A percentile compares a stretch with the other conserved stretches of the same genome.
phyloP scores from a whole-genome alignment of 2,113 vertebrate species.

The Nettapus auritus region DNA sequence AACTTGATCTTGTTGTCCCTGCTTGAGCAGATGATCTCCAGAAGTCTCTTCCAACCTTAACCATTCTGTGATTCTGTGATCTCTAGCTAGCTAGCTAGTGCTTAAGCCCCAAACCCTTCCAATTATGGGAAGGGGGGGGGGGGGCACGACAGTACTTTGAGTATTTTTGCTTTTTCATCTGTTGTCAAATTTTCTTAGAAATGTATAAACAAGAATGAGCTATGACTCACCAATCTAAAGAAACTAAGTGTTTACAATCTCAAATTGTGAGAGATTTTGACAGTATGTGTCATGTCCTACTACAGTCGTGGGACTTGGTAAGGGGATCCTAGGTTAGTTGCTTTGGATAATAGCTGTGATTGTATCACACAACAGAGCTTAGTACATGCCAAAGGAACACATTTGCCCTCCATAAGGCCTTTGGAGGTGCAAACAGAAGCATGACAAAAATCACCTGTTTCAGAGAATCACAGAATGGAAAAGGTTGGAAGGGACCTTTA shows the following conservation, averaged over 20 bases:
- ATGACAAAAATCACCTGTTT: not conserved
- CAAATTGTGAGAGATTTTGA: not conserved
- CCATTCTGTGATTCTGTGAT: too few relatives aligned
- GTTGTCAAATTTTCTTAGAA: not conserved
- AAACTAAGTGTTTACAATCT: not conserved
- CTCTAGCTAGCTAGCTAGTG: not conserved
- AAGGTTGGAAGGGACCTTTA: too few relatives aligned
- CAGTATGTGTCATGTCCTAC: not conserved
- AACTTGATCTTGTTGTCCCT: not conserved
- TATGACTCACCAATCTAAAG: not conserved
- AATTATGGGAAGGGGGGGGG: not conserved
- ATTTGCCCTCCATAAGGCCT: not conserved
- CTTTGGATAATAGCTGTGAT: not conserved
- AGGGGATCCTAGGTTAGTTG: too few relatives aligned
- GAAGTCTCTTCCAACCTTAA: too few relatives aligned
- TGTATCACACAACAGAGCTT: not conserved
- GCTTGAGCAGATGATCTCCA: not conserved
- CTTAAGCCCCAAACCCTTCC: not conserved
- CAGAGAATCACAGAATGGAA: not conserved
- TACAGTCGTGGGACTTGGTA: not conserved
- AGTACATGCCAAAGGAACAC: fast-evolving
- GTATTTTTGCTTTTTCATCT: not conserved
- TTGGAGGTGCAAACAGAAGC: not conserved
- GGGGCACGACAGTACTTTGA: not conserved
- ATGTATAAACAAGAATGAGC: not conserved